Conservation (phyloP, 2,113 vertebrate genomes). For the Bubo bubo region DNA sequence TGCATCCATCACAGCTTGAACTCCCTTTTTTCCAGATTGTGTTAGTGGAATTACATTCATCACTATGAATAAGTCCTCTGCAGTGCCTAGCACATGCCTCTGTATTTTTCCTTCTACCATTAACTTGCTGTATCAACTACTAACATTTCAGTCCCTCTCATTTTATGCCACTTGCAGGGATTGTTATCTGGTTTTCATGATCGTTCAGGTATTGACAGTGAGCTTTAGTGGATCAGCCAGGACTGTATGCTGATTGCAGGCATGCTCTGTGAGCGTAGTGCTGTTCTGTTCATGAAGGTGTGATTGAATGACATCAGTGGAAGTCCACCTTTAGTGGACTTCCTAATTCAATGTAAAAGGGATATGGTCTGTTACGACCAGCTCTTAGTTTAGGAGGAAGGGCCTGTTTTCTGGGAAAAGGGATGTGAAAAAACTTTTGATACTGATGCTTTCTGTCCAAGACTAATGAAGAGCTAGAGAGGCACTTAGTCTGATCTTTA, state of each 20-base stretch:
- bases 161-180: background rate
- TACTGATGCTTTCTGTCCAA: background rate
- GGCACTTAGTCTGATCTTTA: background rate
- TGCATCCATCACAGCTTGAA: background rate
- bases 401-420: background rate
- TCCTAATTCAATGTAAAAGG: background rate
- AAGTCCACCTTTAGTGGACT: background rate
- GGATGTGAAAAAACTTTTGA: background rate
- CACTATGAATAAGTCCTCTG: background rate
- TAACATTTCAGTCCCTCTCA: background rate
- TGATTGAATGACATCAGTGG: background rate
- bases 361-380: background rate
- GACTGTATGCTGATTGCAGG: background rate
- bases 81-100: background rate
- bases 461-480: background rate
- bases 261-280: fast-evolving
- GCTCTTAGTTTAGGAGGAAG: background rate
- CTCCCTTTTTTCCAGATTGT: background rate
- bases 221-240: background rate
- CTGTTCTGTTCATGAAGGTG: background rate
- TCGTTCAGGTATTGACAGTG: background rate
- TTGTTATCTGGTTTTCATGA: background rate
- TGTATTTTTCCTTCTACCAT: background rate
- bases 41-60: background rate
- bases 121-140: background rate